Conservation (phyloP, 2,113 vertebrate species). For the Vulpes lagopus region DNA sequence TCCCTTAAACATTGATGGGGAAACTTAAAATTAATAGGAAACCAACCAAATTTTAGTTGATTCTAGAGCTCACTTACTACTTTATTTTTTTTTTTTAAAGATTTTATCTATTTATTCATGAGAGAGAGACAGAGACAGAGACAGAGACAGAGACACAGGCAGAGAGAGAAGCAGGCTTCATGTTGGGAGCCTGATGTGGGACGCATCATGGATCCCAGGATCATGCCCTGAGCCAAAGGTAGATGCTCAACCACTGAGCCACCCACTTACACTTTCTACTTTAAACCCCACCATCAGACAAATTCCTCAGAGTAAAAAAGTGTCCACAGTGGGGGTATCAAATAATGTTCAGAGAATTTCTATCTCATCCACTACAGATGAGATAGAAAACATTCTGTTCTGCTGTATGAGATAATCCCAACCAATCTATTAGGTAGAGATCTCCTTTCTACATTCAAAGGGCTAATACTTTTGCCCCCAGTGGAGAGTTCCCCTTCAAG, state of each 20-base stretch:
- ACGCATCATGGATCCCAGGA: no score
- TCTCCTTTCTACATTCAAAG: background rate
- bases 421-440: background rate
- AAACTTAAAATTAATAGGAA: background rate
- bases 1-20: background rate
- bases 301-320: background rate
- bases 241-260: no score
- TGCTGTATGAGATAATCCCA: background rate
- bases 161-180: no score
- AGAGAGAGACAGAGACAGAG: no score
- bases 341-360: background rate
- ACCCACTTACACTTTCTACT: background rate
- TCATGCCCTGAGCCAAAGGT: no score
- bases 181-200: no score
- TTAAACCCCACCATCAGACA: background rate
- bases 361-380: background rate
- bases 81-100: no score
- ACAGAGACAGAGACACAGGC: no score
- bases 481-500: background rate
- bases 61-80: background rate
- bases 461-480: background rate
- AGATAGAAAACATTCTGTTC: background rate
- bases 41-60: background rate
- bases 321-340: background rate
- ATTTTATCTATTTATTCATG: no score